These are phyloP conservation scores for Phodopus roborovskii DNA, from an alignment of 2,113 vertebrate species.

Conservation along the genomic window DNA sequence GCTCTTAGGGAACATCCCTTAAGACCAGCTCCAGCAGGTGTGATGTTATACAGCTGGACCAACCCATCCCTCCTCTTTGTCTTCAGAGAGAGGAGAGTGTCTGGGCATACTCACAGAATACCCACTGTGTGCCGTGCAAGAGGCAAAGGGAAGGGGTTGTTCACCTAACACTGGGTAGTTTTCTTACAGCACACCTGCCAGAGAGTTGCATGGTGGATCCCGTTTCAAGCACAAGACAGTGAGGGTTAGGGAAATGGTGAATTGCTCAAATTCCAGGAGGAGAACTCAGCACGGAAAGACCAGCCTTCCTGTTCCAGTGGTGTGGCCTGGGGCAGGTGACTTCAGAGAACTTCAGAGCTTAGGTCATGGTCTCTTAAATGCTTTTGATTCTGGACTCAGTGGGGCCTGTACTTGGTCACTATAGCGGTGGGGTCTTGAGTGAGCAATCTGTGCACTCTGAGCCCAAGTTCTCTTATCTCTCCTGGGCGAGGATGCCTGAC, in stretches of 20 bases:
- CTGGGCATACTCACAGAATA: not conserved
- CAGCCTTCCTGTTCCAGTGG: not conserved
- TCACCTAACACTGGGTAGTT: not conserved
- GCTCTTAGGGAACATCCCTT: not conserved
- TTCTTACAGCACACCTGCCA: not conserved
- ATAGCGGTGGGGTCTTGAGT: not conserved
- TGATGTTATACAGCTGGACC: not conserved
- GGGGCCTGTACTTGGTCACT: not conserved
- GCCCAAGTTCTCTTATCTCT: not conserved
- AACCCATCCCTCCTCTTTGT: too few relatives aligned
- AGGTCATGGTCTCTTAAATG: not conserved
- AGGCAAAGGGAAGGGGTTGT: not conserved
- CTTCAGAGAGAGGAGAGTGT: not conserved
- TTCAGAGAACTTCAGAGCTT: not conserved
- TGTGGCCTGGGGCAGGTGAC: not conserved
- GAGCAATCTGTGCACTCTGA: not conserved
- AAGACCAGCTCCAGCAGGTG: not conserved
- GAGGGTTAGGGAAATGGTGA: not conserved
- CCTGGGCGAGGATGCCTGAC: not conserved
- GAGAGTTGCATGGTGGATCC: not conserved
- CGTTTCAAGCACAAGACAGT: not conserved
- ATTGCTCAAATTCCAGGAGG: not conserved
- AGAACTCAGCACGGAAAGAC: not conserved
- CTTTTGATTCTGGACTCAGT: not conserved
- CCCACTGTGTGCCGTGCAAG: not conserved